These are phyloP conservation scores for Stenichneumon culpator DNA, from an alignment of 2,888 invertebrate genomes.

Conservation along the genomic window DNA sequence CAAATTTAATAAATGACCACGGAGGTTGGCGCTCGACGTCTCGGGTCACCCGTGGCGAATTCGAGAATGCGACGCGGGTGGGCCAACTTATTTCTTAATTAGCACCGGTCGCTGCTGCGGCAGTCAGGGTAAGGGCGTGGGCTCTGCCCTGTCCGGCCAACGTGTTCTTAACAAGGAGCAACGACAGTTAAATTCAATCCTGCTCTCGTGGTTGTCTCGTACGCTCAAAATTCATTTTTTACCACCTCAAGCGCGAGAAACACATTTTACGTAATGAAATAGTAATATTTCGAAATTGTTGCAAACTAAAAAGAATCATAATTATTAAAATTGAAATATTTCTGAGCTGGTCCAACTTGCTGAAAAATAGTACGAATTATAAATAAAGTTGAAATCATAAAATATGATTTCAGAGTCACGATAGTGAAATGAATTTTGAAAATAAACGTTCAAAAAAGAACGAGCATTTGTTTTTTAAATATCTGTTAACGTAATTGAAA, in stretches of 20 bases:
- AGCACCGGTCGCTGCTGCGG: constrained; percentile 61
- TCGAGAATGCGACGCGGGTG: constrained; percentile 72
- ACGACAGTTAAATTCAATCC: neutral
- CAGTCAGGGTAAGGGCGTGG: constrained; percentile 56
- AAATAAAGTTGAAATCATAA: too few species aligned
- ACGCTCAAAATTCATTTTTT: constrained; percentile 41
- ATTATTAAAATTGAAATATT: neutral
- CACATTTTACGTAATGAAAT: neutral
- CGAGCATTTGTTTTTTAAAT: too few species aligned
- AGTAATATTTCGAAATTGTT: neutral
- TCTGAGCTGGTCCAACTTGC: too few species aligned
- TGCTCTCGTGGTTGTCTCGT: constrained; percentile 10
- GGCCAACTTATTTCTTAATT: constrained; percentile 78
- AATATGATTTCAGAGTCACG: too few species aligned
- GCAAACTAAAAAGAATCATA: neutral
- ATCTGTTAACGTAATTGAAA: neutral
- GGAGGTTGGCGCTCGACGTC: constrained; percentile 25
- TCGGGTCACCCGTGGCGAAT: constrained; percentile 61
- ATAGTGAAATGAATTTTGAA: too few species aligned
- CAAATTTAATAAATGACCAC: constrained; percentile 63
- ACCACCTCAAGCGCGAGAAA: neutral
- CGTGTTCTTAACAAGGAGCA: constrained; percentile 54
- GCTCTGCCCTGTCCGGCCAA: constrained; percentile 36
- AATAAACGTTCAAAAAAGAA: too few species aligned
- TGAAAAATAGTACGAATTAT: too few species aligned